phyloP scores from a whole-genome alignment of 1,140 invertebrate genomes.

The Neodiprion fabricii region DNA sequence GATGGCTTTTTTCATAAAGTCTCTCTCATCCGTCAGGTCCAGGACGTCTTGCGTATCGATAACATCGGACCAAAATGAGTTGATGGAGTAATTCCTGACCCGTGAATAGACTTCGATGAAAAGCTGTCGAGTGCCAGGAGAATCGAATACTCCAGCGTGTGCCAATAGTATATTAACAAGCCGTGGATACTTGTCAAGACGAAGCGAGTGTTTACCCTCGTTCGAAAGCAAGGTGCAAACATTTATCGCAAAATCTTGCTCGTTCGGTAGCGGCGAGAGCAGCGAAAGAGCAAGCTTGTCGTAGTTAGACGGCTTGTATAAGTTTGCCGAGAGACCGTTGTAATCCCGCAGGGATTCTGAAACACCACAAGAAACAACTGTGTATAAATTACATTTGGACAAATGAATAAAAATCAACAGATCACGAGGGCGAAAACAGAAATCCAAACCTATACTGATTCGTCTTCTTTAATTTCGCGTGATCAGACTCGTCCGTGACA shows the following conservation, averaged over 20 bases:
- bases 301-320: slow-evolving; percentile 83
- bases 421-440: background rate
- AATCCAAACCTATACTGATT: too few species aligned
- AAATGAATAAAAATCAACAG: background rate
- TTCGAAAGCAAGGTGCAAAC: slow-evolving; percentile 95
- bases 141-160: slow-evolving; percentile 89
- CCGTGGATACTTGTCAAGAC: slow-evolving; percentile 82
- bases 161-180: slow-evolving; percentile 89
- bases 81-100: slow-evolving; percentile 74
- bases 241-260: slow-evolving; percentile 98
- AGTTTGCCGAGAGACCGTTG: slow-evolving; percentile 72
- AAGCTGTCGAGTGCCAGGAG: slow-evolving; percentile 72
- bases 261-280: slow-evolving; percentile 94
- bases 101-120: slow-evolving; percentile 77
- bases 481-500: too few species aligned
- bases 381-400: background rate
- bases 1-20: slow-evolving; percentile 61
- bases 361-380: slow-evolving; percentile 41
- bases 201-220: slow-evolving; percentile 87
- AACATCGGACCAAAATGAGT: slow-evolving; percentile 78
- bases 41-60: slow-evolving; percentile 69
- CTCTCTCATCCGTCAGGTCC: slow-evolving; percentile 74
- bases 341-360: slow-evolving; percentile 71
- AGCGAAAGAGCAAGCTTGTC: slow-evolving; percentile 89
- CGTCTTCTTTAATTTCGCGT: too few species aligned